Conservation (phyloP, 2,797 vertebrate species). For the Erpetoichthys calabaricus region DNA sequence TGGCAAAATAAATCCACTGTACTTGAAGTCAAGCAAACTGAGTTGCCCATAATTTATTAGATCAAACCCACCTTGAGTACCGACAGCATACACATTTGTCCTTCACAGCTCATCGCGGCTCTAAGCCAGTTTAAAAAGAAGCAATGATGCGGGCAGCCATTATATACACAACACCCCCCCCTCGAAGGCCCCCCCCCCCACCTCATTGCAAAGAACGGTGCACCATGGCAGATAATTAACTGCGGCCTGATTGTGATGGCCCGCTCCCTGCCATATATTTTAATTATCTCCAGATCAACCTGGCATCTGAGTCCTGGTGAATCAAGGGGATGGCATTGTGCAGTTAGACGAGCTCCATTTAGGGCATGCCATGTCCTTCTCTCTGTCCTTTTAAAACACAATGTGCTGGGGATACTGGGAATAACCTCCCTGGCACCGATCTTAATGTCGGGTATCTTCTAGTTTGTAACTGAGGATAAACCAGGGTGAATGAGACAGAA, state of each 20-base stretch:
- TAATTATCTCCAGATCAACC: background rate
- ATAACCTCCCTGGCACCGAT: no score
- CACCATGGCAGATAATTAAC: background rate
- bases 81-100: constrained; percentile 4
- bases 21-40: background rate
- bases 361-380: no score
- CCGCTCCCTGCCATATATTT: constrained; percentile 1
- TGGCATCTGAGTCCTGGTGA: no score
- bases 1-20: constrained; percentile 1
- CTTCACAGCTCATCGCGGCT: constrained; percentile 3
- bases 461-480: no score
- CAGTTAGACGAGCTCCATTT: no score
- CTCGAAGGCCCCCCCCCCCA: no score
- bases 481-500: no score
- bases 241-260: background rate
- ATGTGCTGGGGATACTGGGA: no score
- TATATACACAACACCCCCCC: background rate
- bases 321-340: no score
- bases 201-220: background rate
- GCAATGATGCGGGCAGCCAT: background rate
- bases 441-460: no score
- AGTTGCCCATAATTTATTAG: constrained; percentile 4
- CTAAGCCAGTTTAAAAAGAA: background rate
- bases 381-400: no score
- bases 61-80: constrained; percentile 1